Base-by-base conservation (phyloP, 2,888 invertebrate species). In the Cordilura impudica region DNA sequence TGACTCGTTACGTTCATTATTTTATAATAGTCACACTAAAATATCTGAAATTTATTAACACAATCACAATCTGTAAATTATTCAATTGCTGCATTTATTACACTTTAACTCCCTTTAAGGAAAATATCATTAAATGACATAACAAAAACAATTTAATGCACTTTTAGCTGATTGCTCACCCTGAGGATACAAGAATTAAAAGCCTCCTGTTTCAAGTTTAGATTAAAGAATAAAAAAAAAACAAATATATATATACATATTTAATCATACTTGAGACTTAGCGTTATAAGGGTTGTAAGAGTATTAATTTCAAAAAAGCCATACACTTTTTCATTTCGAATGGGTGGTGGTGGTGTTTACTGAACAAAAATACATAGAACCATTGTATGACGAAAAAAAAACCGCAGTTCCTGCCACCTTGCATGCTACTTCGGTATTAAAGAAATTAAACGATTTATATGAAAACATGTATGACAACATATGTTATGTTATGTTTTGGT, bases 231-330 rank as follows among this genome's bases (percentile, higher is more conserved):
- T 2, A 54, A 63, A 53, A 19, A 12, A 31, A 61, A 14, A 26
- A 8, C 16, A 58, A 14, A n/a, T n/a, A 23, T 10, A 29, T 12
- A 67, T 19, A 21, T 26, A 49, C 19, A 16, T 56, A 39, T 53
- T 21, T 23, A 61, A 69, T 47, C 18, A 56, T 56, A 54, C 19
- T 23, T 29, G 18, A 70, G 70, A 35, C 31, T 16, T 60, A 53
- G 14, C 53, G 45, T 66, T 63, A 51, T 43, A 58, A 71, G 71
- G 70, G 76, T 58, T 56, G 65, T 18, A 45, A 60, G 45, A 35
- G 66, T 60, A 53, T 29, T 71, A 71, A 66, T 77, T 61, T 53
- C 19, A 51, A 65, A 8, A 18, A 16, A 26, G 18, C 53, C 60
- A 45, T 65, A 21, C 65, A 60, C 71, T 49, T 74, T 58, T 23